Evolutionary conservation across 92 coral and sea anemone genomes (phyloP).

Genomic region (Metridium senile): DNA sequence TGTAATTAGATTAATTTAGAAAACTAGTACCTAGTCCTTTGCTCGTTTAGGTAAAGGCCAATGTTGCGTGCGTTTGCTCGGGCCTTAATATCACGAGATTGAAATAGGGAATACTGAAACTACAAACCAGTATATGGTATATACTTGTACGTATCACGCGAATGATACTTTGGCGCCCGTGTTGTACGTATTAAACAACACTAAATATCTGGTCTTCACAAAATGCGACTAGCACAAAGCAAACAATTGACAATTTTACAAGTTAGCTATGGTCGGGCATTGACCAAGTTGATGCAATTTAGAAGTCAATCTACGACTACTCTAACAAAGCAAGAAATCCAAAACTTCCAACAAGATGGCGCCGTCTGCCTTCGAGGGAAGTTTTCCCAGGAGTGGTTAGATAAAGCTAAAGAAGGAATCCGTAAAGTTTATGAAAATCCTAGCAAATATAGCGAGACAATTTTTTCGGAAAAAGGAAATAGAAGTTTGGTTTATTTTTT

Average conservation of each 20-base stretch:
- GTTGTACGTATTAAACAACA: too few species aligned
- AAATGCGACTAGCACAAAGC: neutral
- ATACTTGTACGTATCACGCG: too few species aligned
- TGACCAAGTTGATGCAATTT: neutral
- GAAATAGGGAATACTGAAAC: too few species aligned
- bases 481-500: constrained; percentile 57
- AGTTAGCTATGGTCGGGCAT: neutral
- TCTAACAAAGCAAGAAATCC: constrained; percentile 48
- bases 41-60: too few species aligned
- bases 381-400: constrained; percentile 72
- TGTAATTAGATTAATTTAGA: too few species aligned
- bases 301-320: neutral
- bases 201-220: too few species aligned
- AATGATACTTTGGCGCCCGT: too few species aligned
- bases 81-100: too few species aligned
- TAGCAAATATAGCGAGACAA: constrained; percentile 51
- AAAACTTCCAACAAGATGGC: constrained; percentile 59
- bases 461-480: constrained; percentile 13
- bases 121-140: too few species aligned
- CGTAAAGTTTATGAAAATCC: constrained; percentile 55
- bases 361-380: constrained; percentile 80
- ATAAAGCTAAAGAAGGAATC: constrained; percentile 66
- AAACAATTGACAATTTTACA: neutral
- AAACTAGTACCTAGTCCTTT: too few species aligned
- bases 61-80: too few species aligned